Base-by-base conservation (phyloP, 2,797 vertebrate species). In the Trachurus trachurus region DNA sequence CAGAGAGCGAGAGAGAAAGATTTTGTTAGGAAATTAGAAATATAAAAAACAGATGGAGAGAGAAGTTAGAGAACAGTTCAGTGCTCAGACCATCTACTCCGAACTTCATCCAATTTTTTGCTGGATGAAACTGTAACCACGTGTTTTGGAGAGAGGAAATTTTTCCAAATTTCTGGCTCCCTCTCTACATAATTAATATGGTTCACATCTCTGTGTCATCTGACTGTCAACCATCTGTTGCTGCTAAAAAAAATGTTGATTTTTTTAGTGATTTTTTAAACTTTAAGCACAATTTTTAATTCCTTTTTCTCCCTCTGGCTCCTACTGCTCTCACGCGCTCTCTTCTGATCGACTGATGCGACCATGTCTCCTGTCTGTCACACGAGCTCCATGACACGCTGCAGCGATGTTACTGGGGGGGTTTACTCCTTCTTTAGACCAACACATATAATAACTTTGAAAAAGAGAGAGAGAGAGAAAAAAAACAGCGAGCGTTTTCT, bases 161-260 rank as follows among this genome's bases (percentile, higher is more conserved):
- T 22, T 59, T 49, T 76, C 37, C 42, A 65, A 31, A 62, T 71
- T 58, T 73, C 4, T 59, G 40, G 22, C 57, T 56, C 39, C 21
- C 42, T 66, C 22, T 71, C 53, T 57, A 15, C 52, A 63, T 62
- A 40, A 34, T 47, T 61, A n/a, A 54, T 52, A 54, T 22, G 49
- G 50, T 58, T 80, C 61, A 69, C 65, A 59, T 78, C 64, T 49
- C 34, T 56, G 15, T 62, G 44, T 76, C 68, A 66, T 75, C 31
- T 71, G 44, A 78, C 71, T 64, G 63, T 62, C 61, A 77, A 75
- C 81, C 73, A 80, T 84, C 80, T 86, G 81, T 82, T 83, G 63
- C 60, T 70, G 62, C 70, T 81, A 65, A 4, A 72, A 39, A 26
- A 26, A 58, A 68, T 34, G 54, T 47, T 45, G 52, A 83, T 83